These are phyloP conservation scores for Sebastes fasciatus DNA, from an alignment of 2,113 vertebrate genomes.

Conservation along the genomic window DNA sequence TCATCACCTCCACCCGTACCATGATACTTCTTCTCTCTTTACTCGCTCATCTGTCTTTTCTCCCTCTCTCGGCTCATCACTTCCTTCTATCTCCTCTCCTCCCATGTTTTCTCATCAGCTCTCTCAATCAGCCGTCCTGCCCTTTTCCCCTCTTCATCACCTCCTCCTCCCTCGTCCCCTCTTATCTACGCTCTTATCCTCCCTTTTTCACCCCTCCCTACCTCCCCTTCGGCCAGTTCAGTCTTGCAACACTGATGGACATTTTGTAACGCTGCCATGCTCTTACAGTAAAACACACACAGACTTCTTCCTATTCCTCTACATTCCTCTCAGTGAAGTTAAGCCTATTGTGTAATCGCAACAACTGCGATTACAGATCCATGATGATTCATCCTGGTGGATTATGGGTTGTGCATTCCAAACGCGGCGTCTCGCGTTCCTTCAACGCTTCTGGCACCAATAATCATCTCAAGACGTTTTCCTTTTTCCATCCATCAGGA, in stretches of 20 bases:
- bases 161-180: background rate
- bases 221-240: slow-evolving; percentile 9
- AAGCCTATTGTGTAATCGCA: slow-evolving; percentile 60
- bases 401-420: slow-evolving; percentile 62
- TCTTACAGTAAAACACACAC: background rate
- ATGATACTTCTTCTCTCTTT: background rate
- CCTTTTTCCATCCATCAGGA: slow-evolving; percentile 69
- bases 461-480: slow-evolving; percentile 51
- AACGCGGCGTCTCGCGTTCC: slow-evolving; percentile 38
- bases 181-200: slow-evolving; percentile 22
- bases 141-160: slow-evolving; percentile 9
- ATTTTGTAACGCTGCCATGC: slow-evolving; percentile 40
- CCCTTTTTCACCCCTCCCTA: slow-evolving; percentile 17
- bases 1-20: background rate
- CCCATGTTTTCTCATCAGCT: background rate
- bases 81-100: background rate
- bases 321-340: slow-evolving; percentile 37
- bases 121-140: background rate
- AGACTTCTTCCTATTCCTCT: slow-evolving; percentile 28
- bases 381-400: slow-evolving; percentile 68
- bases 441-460: slow-evolving; percentile 58
- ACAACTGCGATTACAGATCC: slow-evolving; percentile 58
- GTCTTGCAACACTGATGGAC: slow-evolving; percentile 48
- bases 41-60: background rate
- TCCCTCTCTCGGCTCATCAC: background rate